These are phyloP conservation scores for Carpatolechia fugitivella DNA, from an alignment of 2,888 invertebrate species.

Conservation along the genomic window DNA sequence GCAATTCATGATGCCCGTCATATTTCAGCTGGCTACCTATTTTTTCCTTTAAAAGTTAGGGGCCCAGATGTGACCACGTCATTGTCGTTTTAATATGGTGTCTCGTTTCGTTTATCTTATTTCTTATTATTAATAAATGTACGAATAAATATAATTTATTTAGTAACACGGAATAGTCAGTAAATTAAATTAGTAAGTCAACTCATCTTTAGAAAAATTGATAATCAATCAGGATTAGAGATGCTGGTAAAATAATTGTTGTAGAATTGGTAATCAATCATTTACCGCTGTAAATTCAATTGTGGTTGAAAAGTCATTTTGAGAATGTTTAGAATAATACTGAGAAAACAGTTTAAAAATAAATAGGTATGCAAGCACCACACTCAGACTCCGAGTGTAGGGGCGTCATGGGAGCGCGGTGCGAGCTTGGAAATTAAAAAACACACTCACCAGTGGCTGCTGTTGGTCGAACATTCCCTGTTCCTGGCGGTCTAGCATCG, in stretches of 20 bases:
- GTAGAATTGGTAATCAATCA: not conserved
- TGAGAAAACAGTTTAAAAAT: not conserved
- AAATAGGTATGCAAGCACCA: not conserved
- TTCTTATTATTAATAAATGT: not conserved
- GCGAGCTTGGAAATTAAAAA: constrained; percentile 22
- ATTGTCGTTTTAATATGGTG: no score
- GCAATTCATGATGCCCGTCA: no score
- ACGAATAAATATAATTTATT: constrained; percentile 13
- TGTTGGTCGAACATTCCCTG: constrained; percentile 78
- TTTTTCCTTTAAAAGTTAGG: no score
- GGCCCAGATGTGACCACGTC: no score
- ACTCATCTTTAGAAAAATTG: not conserved
- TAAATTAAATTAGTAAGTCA: not conserved
- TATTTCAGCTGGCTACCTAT: no score
- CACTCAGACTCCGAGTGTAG: not conserved
- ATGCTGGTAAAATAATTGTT: not conserved
- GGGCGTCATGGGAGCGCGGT: not conserved
- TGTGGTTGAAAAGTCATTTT: not conserved
- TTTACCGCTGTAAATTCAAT: not conserved
- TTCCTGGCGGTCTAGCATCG: constrained; percentile 86
- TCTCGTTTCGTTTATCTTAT: no score
- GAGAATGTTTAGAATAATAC: not conserved
- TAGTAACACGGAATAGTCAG: constrained; percentile 6
- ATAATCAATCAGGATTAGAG: not conserved
- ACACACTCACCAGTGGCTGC: constrained; percentile 69